Percentiles rank a stretch among this genome's conserved stretches.
Evolutionary conservation across 2,888 invertebrate species (phyloP).

Genomic region (Mythimna ferrago): DNA sequence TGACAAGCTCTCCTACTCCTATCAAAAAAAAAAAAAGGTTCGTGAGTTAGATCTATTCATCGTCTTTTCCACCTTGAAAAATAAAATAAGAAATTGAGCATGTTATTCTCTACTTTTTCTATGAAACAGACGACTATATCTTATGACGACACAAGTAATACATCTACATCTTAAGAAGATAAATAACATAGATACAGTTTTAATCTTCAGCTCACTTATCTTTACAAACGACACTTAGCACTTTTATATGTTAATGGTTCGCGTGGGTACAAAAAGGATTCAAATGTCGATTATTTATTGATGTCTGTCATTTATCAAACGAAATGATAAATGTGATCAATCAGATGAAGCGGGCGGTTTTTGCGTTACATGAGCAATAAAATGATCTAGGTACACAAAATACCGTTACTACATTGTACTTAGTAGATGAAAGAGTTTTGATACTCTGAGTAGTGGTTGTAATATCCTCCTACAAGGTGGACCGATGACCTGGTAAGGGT

Average conservation of each 20-base stretch:
- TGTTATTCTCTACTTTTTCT: too few species aligned
- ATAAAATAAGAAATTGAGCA: too few species aligned
- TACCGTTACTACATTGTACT: constrained; percentile 5
- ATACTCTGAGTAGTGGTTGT: background rate
- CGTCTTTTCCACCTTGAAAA: too few species aligned
- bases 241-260: constrained; percentile 48
- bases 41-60: too few species aligned
- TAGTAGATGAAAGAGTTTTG: constrained; percentile 3
- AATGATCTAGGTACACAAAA: constrained; percentile 24
- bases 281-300: constrained; percentile 44
- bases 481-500: too few species aligned
- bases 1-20: too few species aligned
- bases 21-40: too few species aligned
- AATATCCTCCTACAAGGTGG: background rate
- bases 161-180: constrained; percentile 27
- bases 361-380: constrained; percentile 37
- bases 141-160: constrained; percentile 3
- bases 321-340: constrained; percentile 48
- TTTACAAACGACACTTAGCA: constrained; percentile 42
- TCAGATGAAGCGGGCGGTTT: constrained; percentile 39
- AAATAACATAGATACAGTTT: constrained; percentile 29
- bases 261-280: constrained; percentile 55
- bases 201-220: constrained; percentile 43
- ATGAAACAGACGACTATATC: too few species aligned
- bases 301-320: constrained; percentile 54